phyloP scores from a whole-genome alignment of 2,113 vertebrate species.

The Xiphophorus maculatus region DNA sequence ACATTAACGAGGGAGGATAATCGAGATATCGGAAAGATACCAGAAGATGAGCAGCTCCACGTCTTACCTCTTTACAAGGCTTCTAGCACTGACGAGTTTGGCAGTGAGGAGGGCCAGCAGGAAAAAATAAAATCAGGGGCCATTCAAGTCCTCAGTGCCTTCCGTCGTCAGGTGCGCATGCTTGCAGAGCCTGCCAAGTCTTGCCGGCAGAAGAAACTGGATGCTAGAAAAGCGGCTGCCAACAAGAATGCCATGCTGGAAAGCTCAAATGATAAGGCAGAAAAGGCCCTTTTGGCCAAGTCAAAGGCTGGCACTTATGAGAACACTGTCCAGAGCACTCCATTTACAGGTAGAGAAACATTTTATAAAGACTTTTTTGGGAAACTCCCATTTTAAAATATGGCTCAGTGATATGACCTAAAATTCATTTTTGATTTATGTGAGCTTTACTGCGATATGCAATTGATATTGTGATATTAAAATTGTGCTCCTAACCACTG shows the following conservation, averaged over 20 bases:
- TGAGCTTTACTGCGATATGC: too few relatives aligned
- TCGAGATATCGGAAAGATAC: constrained; percentile 87
- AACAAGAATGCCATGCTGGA: constrained; percentile 87
- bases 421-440: too few relatives aligned
- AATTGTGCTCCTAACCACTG: too few relatives aligned
- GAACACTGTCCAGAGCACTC: constrained; percentile 53
- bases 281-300: constrained; percentile 85
- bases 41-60: constrained; percentile 96
- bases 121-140: constrained; percentile 91
- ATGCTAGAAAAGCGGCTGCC: constrained; percentile 89
- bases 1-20: constrained; percentile 97
- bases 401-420: too few relatives aligned
- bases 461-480: too few relatives aligned
- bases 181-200: constrained; percentile 92
- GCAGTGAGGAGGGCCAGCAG: constrained; percentile 89
- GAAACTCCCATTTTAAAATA: too few relatives aligned
- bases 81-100: constrained; percentile 92
- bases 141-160: constrained; percentile 92
- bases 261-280: constrained; percentile 82
- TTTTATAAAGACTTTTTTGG: neutral
- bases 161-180: constrained; percentile 93
- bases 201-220: constrained; percentile 92
- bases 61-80: constrained; percentile 95
- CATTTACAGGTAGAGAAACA: constrained; percentile 69
- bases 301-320: constrained; percentile 84